A percentile compares a stretch with the other conserved stretches of the same genome.
These are phyloP conservation scores for Peucedramus taeniatus DNA, from an alignment of 2,113 vertebrate genomes.

Conservation along the genomic window DNA sequence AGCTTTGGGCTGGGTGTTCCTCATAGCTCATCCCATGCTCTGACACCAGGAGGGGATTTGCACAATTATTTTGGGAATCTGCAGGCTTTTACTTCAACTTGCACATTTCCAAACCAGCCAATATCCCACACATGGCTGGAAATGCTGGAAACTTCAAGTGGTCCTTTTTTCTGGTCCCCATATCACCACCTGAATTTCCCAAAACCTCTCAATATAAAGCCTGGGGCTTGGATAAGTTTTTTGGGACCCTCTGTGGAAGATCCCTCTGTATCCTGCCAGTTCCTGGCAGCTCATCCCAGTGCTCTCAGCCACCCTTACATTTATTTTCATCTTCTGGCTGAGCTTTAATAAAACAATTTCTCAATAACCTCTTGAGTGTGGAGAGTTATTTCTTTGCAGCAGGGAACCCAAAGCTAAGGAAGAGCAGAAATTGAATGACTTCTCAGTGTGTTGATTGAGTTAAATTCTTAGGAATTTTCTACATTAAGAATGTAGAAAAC, in stretches of 20 bases:
- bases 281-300: not conserved
- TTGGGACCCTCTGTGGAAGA: not conserved
- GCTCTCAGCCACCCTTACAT: not conserved
- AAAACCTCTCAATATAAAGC: not conserved
- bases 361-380: not conserved
- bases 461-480: not conserved
- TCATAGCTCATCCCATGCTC: not conserved
- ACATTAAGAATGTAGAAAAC: not conserved
- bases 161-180: rapidly evolving
- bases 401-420: not conserved
- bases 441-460: not conserved
- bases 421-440: not conserved
- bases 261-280: not conserved
- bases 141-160: not conserved
- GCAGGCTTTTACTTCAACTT: not conserved
- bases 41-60: not conserved
- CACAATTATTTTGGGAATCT: rapidly evolving
- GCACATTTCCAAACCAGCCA: not conserved
- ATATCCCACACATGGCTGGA: rapidly evolving
- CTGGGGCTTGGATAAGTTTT: not conserved
- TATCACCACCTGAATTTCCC: not conserved
- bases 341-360: not conserved
- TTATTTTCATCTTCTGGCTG: not conserved
- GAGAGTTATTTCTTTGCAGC: not conserved
- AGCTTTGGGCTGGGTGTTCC: not conserved